A percentile compares a stretch with the other conserved stretches of the same genome.
Evolutionary conservation across 2,113 vertebrate genomes (phyloP).

Genomic region (Lasiurus cinereus): DNA sequence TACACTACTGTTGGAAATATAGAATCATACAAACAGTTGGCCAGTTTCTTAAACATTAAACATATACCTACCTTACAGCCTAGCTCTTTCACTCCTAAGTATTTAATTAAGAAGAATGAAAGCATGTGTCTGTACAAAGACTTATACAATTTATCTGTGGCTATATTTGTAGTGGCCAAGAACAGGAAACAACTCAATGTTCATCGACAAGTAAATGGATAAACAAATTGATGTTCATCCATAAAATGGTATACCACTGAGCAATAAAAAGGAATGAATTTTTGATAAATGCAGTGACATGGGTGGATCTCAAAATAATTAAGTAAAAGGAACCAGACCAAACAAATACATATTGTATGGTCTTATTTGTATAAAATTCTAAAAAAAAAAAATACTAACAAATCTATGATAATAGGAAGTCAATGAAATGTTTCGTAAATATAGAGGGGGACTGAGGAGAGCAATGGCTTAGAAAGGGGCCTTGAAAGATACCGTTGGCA

Average conservation of each 20-base stretch:
- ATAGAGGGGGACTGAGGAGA: not conserved
- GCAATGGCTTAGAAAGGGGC: not conserved
- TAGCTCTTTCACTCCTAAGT: not conserved
- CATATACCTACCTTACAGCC: not conserved
- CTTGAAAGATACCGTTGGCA: not conserved
- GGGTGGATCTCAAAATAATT: not conserved
- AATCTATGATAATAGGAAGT: slow-evolving; percentile 15
- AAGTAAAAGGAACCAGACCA: not conserved
- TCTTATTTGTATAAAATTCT: slow-evolving; percentile 14
- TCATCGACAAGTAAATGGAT: not conserved
- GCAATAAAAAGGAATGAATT: slow-evolving; percentile 28
- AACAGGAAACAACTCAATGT: not conserved
- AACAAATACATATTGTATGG: not conserved
- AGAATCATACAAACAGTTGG: not conserved
- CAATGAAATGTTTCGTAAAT: not conserved
- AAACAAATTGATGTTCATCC: not conserved
- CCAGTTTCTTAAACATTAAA: slow-evolving; percentile 25
- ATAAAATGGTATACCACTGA: slow-evolving; percentile 26
- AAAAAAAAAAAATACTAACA: not conserved
- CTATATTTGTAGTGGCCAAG: not conserved
- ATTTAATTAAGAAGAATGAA: slow-evolving; percentile 36
- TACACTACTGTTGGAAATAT: not conserved
- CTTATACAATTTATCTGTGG: not conserved
- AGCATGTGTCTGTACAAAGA: not conserved
- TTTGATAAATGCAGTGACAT: not conserved